Evolutionary conservation across 2,113 vertebrate species (phyloP), one percentile per base, ranked within the genome.

Genomic region (Podocnemis expansa): DNA sequence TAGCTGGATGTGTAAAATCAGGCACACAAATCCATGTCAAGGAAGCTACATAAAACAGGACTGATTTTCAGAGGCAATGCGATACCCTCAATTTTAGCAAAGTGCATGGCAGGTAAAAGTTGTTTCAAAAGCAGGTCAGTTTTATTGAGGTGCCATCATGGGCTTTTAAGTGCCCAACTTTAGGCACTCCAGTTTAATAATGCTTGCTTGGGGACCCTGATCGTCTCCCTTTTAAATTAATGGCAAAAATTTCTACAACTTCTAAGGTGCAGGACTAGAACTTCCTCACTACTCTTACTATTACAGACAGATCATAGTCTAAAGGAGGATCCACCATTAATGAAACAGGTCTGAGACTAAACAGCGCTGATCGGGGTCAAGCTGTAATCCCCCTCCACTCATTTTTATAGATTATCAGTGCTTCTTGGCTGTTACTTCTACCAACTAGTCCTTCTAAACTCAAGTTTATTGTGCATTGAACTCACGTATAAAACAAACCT

Each of bases 231-330:
- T 9, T 43, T 38, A 84, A 52, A 8, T 22, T n/a, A 67, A 22
- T 0, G 16, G 47, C 47, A 67, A 93, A 76, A 91, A 8, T 14
- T 83, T 34, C 63, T 47, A 89, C 8, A 27, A 6, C n/a, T 89
- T 84, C 78, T 45, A 43, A 78, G 82, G 10, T 88, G 76, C 41
- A 82, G 16, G 76, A 24, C 38, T 75, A 38, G 41, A 75, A 88
- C 90, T 93, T 93, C 94, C 93, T 89, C 94, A 95, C 91, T 95
- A 93, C 94, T 94, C 94, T 92, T 55, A 87, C 55, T 82, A 89
- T 56, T 83, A 78, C 75, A 4, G 25, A 95, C 93, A 96, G 88
- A 82, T 1, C 49, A 83, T 96, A 85, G 78, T 80, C 67, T 89
- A 92, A 94, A 92, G 81, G n/a, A 45, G 52, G 27, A 89, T 21